These are phyloP conservation scores for Therioaphis trifolii DNA, from an alignment of 2,888 invertebrate species.

Conservation along the genomic window DNA sequence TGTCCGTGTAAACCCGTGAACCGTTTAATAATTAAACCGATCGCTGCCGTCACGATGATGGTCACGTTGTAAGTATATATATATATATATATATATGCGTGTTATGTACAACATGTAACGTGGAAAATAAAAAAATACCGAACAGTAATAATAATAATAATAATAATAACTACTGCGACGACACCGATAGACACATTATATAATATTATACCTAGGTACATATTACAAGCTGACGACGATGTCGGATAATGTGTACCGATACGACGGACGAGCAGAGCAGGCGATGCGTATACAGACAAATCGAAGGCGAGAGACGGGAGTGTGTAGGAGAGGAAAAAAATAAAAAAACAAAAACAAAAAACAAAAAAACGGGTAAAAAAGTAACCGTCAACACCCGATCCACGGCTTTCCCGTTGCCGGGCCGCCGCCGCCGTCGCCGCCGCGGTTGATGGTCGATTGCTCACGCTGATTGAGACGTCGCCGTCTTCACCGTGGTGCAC, in stretches of 20 bases:
- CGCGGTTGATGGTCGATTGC: constrained; percentile 58
- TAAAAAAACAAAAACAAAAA: neutral
- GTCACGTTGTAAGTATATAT: neutral
- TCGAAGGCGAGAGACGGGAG: neutral
- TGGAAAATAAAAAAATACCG: no score
- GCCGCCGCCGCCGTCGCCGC: neutral
- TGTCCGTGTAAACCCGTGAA: constrained; percentile 58
- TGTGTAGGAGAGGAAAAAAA: neutral
- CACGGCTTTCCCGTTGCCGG: neutral
- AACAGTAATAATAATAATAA: neutral
- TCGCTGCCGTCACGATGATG: neutral
- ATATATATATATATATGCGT: neutral
- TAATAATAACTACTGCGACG: neutral
- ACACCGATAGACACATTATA: neutral
- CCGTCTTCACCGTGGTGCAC: constrained; percentile 18
- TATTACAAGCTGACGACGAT: neutral
- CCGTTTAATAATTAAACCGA: constrained; percentile 58
- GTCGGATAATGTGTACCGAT: neutral
- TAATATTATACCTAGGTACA: neutral
- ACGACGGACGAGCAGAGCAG: neutral
- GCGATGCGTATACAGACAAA: constrained; percentile 10
- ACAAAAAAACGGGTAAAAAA: neutral
- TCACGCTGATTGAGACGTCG: constrained; percentile 62
- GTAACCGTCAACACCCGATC: constrained; percentile 37
- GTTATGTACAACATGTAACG: neutral